phyloP scores from a whole-genome alignment of 2,888 invertebrate genomes.

The Pristionchus japonicus region DNA sequence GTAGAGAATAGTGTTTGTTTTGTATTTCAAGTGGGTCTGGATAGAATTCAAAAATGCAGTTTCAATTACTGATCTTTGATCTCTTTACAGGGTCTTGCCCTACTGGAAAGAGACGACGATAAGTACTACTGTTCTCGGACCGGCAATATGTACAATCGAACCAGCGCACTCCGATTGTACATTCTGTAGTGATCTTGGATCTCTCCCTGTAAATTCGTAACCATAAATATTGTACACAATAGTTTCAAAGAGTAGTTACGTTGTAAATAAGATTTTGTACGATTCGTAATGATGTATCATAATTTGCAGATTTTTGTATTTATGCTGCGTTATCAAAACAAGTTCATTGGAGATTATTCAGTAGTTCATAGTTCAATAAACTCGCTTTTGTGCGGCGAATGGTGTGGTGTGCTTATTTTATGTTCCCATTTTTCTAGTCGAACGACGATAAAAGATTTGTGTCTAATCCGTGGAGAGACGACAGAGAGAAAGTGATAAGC shows the following conservation, averaged over 20 bases:
- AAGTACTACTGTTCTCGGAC: constrained; percentile 11
- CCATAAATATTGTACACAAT: not conserved
- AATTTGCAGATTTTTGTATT: not conserved
- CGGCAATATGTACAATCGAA: not conserved
- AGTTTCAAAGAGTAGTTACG: not conserved
- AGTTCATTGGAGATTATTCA: not conserved
- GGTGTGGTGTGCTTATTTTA: constrained; percentile 14
- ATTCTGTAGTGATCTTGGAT: constrained; percentile 2
- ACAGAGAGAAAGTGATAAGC: constrained; percentile 13
- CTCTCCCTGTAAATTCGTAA: not conserved
- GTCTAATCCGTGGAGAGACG: not conserved
- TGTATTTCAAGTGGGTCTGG: too few species aligned
- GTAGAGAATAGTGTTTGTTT: too few species aligned
- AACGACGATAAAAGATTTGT: constrained; percentile 24
- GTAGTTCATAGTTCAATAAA: not conserved
- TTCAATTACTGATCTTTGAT: constrained; percentile 23
- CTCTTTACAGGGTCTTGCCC: not conserved
- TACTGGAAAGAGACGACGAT: not conserved
- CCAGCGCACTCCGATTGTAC: not conserved
- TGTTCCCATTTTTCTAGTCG: not conserved
- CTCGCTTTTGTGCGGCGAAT: not conserved
- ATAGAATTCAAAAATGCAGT: not conserved
- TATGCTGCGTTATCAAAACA: not conserved
- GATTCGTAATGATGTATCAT: not conserved
- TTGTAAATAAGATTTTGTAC: not conserved